Evolutionary conservation across 2,797 vertebrate species (phyloP), one percentile per base, ranked within the genome.

Genomic region (Hafferia zeledoni): DNA sequence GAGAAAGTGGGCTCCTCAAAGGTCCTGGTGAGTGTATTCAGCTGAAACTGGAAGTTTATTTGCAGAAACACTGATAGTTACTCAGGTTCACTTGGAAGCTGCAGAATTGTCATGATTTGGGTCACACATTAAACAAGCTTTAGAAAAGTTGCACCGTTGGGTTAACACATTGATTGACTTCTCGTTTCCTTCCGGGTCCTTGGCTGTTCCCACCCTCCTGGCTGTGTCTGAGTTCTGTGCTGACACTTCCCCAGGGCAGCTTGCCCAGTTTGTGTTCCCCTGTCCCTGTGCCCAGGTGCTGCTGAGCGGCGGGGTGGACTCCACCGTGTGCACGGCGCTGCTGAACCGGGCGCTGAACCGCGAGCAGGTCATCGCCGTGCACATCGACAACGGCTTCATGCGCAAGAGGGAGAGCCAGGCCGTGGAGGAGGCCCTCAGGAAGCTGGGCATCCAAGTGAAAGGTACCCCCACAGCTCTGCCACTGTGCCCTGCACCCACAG

Each of bases 361-460:
- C 96, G 99, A 99, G 17, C 99, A 99, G 89, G 98, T 99, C 86
- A 99, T 99, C 61, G 99, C 99, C 5, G 99, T 99, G 74, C 99
- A 99, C 97, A 99, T 99, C 68, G 99, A 99, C 97, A 99, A 99
- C 13, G 99, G 99, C 63, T 99, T 99, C 95, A 99, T 99, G 99
- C 98, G 99, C 95, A 99, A 99, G 97, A 98, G 98, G 67, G 99
- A 99, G 96, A 99, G 99, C 93, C 99, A 98, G 96, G 99, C 98
- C 64, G 99, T 99, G 90, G 99, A 99, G 94, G 99, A 99, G 89
- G 99, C 99, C 3, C 98, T 99, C 87, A 99, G 98, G 61, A 99
- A 99, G 92, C 98, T 99, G 76, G 99, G 99, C 74, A 99, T 99
- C 96, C 99, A 99, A 88, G 98, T 99, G 56, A 99, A 99, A 99